Percentiles rank a stretch among this genome's conserved stretches.
Evolutionary conservation across 2,113 vertebrate genomes (phyloP).

Genomic region (Megaptera novaeangliae): DNA sequence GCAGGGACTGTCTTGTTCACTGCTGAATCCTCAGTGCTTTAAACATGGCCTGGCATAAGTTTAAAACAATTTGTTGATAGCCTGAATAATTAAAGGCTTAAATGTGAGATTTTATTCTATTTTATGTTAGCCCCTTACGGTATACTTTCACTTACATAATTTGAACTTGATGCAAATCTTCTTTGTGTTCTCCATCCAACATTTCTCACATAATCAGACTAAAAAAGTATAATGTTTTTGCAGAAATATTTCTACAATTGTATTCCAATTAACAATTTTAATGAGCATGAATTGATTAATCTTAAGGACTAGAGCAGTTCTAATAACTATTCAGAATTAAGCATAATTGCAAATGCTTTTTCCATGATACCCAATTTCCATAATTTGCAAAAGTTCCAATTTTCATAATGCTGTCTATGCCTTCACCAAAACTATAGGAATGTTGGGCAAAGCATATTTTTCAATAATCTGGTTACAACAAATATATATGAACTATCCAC

Average conservation of each 20-base stretch:
- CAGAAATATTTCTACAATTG: neutral
- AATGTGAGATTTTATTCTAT: neutral
- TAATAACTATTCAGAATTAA: neutral
- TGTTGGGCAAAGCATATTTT: neutral
- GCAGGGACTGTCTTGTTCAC: neutral
- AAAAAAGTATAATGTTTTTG: neutral
- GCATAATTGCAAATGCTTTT: neutral
- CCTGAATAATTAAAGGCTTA: neutral
- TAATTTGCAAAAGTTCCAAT: neutral
- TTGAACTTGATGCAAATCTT: neutral
- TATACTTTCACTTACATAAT: neutral
- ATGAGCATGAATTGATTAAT: neutral
- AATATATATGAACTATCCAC: neutral
- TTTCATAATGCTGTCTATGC: neutral
- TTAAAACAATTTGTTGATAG: neutral
- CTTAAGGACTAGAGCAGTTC: neutral
- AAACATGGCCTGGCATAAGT: neutral
- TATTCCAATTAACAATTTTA: constrained; percentile 7
- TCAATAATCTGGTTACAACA: neutral
- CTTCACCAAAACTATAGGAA: neutral
- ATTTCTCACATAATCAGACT: neutral
- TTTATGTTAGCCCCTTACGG: neutral
- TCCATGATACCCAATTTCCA: neutral
- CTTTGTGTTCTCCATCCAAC: neutral
- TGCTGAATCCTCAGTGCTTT: neutral